These are phyloP conservation scores for Lamellibrachia columna DNA, from an alignment of 2,888 invertebrate genomes.

Conservation along the genomic window DNA sequence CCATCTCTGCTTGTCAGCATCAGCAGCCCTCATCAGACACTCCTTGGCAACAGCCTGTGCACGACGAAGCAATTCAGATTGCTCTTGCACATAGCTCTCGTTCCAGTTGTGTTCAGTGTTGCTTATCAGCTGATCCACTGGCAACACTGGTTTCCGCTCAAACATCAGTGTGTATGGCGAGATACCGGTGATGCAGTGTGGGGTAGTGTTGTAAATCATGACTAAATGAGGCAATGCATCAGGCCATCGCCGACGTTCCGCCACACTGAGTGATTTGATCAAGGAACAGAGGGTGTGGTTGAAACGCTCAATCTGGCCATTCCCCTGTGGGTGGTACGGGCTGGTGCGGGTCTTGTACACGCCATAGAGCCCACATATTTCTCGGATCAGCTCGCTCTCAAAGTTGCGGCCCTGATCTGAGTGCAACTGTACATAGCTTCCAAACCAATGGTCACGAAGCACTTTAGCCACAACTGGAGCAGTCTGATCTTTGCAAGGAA, in stretches of 20 bases:
- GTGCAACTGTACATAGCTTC: background rate
- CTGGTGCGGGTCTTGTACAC: background rate
- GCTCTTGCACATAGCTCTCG: background rate
- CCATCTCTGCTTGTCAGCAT: background rate
- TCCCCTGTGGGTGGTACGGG: background rate
- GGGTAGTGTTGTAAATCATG: background rate
- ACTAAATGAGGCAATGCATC: background rate
- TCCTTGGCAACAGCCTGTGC: background rate
- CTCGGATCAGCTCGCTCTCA: background rate
- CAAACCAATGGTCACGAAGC: conserved; percentile 41
- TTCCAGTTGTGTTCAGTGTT: background rate
- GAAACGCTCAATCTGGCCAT: background rate
- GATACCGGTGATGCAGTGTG: background rate
- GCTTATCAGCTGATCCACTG: background rate
- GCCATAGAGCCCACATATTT: background rate
- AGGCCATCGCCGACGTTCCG: background rate
- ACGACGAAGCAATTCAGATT: background rate
- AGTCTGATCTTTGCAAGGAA: conserved; percentile 37
- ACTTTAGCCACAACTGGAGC: conserved; percentile 39
- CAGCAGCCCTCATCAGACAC: background rate
- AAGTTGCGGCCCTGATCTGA: background rate
- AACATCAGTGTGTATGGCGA: conserved; percentile 17
- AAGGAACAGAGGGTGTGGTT: background rate
- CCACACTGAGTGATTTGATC: background rate
- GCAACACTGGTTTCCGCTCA: background rate